Percentiles rank a stretch among this genome's conserved stretches.
Conservation (phyloP, 2,888 invertebrate genomes). For the Dolomedes plantarius region DNA sequence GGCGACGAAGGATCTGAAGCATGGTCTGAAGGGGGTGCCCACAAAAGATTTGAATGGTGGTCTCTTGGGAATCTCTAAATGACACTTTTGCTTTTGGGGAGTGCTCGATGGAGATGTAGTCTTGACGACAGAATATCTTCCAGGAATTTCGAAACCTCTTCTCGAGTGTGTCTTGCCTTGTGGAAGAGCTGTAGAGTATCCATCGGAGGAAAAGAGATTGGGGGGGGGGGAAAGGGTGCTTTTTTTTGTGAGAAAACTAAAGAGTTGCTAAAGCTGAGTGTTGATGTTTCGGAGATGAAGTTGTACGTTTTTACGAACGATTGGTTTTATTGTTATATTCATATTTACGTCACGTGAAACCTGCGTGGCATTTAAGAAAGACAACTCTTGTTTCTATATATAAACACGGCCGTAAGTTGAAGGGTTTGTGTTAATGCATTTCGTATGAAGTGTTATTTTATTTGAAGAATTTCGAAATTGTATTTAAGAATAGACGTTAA, state of each 20-base stretch:
- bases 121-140: neutral
- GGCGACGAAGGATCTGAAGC: neutral
- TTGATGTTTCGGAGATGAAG: neutral
- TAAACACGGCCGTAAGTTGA: no score
- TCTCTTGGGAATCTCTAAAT: slow-evolving; percentile 2
- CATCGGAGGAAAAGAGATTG: neutral
- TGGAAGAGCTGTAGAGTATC: neutral
- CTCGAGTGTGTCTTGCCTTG: neutral
- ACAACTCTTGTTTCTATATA: no score
- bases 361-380: no score
- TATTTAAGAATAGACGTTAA: no score
- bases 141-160: neutral
- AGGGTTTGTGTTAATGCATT: no score
- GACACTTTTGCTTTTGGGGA: slow-evolving; percentile 14
- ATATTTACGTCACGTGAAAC: no score
- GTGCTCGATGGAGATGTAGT: neutral
- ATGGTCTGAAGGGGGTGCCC: neutral
- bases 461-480: no score
- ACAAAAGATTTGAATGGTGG: slow-evolving; percentile 16
- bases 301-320: neutral
- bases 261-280: neutral
- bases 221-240: neutral
- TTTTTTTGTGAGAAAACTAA: neutral
- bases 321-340: no score
- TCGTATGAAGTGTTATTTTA: no score